A percentile compares a stretch with the other conserved stretches of the same genome.
phyloP scores from a whole-genome alignment of 2,113 vertebrate genomes.

The Heterotis niloticus region DNA sequence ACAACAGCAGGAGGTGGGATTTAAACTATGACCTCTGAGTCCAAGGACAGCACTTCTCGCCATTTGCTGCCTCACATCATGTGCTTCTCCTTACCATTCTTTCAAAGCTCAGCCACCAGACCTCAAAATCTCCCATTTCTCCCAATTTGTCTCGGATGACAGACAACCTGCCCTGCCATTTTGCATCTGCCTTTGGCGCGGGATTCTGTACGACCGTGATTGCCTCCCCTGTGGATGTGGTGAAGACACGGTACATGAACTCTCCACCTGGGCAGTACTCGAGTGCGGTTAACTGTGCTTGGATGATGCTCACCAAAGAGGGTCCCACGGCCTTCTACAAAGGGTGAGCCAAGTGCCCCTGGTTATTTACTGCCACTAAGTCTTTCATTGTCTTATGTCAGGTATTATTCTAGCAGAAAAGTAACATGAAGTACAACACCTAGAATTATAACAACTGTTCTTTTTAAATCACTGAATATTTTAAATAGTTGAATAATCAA shows the following conservation, averaged over 20 bases:
- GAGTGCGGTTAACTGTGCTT: constrained; percentile 68
- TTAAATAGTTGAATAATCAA: neutral
- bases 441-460: no score
- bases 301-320: constrained; percentile 75
- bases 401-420: neutral
- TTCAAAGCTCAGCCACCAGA: neutral
- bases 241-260: constrained; percentile 82
- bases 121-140: neutral
- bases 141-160: neutral
- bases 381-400: neutral
- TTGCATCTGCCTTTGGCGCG: constrained; percentile 70
- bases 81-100: neutral
- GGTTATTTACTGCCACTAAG: no score
- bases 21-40: no score
- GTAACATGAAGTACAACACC: neutral
- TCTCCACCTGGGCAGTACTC: constrained; percentile 72
- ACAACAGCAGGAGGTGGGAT: no score
- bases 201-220: constrained; percentile 76
- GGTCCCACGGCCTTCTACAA: constrained; percentile 77
- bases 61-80: neutral
- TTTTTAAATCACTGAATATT: no score
- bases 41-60: neutral
- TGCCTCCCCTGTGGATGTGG: constrained; percentile 75
- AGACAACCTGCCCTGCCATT: constrained; percentile 79
- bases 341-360: no score